Percentiles rank a stretch among this genome's conserved stretches.
phyloP scores from a whole-genome alignment of 2,888 invertebrate species.

The Strigamia maritima region DNA sequence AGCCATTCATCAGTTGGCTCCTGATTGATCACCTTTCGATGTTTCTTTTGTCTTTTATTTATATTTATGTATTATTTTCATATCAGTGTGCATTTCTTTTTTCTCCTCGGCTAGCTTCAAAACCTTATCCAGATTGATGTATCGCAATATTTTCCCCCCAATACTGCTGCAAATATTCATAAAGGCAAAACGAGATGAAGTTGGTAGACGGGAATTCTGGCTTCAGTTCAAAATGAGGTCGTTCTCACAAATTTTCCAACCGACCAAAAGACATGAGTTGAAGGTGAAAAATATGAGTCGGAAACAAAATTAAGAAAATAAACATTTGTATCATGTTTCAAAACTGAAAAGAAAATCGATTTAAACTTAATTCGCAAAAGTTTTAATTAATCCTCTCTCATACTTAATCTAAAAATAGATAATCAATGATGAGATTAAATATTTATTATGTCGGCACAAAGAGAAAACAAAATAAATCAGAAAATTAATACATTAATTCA shows the following conservation, averaged over 20 bases:
- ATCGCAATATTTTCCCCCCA: background rate
- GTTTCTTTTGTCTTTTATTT: background rate
- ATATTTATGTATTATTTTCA: background rate
- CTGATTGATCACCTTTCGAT: background rate
- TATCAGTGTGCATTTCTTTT: background rate
- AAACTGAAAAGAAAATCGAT: background rate
- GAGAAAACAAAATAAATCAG: background rate
- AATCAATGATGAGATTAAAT: background rate
- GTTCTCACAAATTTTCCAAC: background rate
- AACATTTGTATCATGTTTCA: background rate
- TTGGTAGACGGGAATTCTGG: background rate
- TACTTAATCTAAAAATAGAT: background rate
- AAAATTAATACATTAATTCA: background rate
- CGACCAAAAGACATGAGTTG: constrained; percentile 8
- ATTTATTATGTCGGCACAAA: background rate
- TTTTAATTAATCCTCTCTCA: background rate
- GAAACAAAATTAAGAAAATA: background rate
- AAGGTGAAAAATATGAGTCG: background rate
- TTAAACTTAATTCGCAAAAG: too few species aligned
- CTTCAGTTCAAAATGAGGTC: constrained; percentile 4
- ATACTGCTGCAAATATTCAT: background rate
- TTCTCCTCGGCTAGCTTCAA: too few species aligned
- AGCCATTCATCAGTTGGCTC: background rate
- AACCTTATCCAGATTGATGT: background rate
- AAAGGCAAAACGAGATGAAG: background rate